Conservation (phyloP, 1,140 invertebrate genomes). For the Maniola jurtina region DNA sequence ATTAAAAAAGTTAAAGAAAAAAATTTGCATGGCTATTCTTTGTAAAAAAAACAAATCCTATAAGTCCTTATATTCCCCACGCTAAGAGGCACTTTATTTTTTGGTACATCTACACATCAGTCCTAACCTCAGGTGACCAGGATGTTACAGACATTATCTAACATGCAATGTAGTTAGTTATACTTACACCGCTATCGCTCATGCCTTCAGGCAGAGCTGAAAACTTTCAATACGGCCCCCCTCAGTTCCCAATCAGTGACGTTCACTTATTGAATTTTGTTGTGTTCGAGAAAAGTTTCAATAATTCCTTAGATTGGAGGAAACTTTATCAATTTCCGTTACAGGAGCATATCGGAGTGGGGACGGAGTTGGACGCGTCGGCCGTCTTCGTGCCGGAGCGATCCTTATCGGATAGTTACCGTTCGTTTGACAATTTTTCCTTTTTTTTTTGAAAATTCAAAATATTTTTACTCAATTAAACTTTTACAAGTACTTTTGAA, state of each 20-base stretch:
- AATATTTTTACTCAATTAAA: no score
- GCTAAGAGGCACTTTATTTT: no score
- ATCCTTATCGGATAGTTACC: constrained; percentile 10
- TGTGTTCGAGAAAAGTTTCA: constrained; percentile 68
- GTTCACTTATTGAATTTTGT: constrained; percentile 76
- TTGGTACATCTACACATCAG: no score
- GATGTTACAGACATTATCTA: no score
- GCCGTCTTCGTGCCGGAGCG: not conserved
- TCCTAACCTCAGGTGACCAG: no score
- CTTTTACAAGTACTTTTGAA: no score
- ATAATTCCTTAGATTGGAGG: constrained; percentile 66
- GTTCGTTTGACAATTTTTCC: constrained; percentile 10
- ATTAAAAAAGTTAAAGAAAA: no score
- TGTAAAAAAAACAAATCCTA: no score
- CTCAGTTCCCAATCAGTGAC: constrained; percentile 66
- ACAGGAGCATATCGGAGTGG: constrained; percentile 53
- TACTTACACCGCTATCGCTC: constrained; percentile 27
- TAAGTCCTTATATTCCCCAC: no score
- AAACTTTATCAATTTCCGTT: constrained; percentile 75
- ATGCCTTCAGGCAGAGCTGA: constrained; percentile 19
- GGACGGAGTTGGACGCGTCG: constrained; percentile 14
- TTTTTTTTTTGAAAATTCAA: constrained; percentile 9
- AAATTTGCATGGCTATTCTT: no score
- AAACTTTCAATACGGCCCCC: constrained; percentile 42
- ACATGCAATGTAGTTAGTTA: no score